phyloP scores from a whole-genome alignment of 2,797 vertebrate species.

The Fistularia commersonii region DNA sequence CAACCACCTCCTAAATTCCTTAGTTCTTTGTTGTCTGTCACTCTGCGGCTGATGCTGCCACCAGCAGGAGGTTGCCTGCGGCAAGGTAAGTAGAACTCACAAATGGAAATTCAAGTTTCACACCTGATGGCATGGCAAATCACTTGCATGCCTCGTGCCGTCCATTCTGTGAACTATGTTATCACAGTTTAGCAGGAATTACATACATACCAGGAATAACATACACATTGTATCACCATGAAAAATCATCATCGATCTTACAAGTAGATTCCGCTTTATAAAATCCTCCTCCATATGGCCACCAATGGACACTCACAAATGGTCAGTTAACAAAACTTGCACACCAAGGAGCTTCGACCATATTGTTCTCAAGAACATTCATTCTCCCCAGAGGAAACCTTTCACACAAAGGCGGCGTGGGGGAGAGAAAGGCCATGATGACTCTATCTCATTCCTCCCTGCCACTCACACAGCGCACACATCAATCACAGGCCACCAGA shows the following conservation, averaged over 20 bases:
- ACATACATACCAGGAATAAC: too few species aligned
- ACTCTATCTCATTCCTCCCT: slow-evolving; percentile 66
- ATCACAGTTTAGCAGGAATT: neutral
- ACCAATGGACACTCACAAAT: slow-evolving; percentile 44
- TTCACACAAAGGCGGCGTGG: slow-evolving; percentile 56
- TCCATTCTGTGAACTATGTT: slow-evolving; percentile 2
- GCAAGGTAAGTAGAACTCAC: slow-evolving; percentile 35
- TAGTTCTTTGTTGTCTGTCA: slow-evolving; percentile 67
- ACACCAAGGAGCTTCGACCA: slow-evolving; percentile 38
- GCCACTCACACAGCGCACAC: slow-evolving; percentile 66
- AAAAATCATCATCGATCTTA: too few species aligned
- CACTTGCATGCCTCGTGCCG: slow-evolving; percentile 3
- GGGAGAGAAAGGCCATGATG: slow-evolving; percentile 52
- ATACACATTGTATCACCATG: too few species aligned
- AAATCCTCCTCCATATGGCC: slow-evolving; percentile 10
- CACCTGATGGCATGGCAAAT: slow-evolving; percentile 43
- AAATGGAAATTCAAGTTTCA: slow-evolving; percentile 45
- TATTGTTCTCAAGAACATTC: slow-evolving; percentile 52
- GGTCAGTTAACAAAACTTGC: slow-evolving; percentile 53
- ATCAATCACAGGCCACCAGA: slow-evolving; percentile 65
- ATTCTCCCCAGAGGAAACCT: slow-evolving; percentile 42
- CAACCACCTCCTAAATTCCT: slow-evolving; percentile 40
- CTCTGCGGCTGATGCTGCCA: slow-evolving; percentile 46
- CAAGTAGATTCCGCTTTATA: too few species aligned
- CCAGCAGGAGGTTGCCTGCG: slow-evolving; percentile 48